phyloP scores from a whole-genome alignment of 2,797 vertebrate genomes.

The Poecile montanus region DNA sequence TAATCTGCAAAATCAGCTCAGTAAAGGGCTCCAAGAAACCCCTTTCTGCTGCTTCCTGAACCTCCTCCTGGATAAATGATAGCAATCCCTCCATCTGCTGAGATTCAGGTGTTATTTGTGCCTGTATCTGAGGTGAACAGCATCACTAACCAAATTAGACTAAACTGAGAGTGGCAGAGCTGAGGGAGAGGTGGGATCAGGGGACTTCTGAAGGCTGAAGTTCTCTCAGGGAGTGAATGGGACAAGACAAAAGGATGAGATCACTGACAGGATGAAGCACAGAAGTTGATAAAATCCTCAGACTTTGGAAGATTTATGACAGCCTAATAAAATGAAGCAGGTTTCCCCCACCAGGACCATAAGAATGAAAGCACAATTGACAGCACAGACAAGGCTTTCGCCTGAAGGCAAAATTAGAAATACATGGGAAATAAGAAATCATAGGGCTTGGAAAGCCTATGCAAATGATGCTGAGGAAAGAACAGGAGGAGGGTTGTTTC shows the following conservation, averaged over 20 bases:
- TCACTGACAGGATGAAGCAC: neutral
- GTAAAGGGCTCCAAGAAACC: rapidly evolving
- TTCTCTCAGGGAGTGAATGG: neutral
- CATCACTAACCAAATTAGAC: neutral
- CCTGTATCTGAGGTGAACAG: neutral
- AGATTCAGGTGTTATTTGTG: neutral
- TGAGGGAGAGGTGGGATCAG: neutral
- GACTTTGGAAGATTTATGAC: neutral
- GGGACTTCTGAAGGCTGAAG: neutral
- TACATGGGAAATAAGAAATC: neutral
- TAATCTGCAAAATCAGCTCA: neutral
- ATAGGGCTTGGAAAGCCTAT: neutral
- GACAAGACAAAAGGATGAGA: neutral
- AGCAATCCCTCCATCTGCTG: neutral
- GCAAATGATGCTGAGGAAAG: neutral
- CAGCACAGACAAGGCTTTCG: neutral
- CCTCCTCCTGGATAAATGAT: neutral
- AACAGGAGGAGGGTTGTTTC: neutral
- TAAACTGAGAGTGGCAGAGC: neutral
- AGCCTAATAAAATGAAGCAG: neutral
- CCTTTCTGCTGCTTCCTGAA: neutral
- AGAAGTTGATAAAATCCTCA: slow-evolving; percentile 18
- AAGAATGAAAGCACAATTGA: neutral
- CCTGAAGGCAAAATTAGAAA: neutral
- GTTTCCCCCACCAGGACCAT: neutral